Percentiles rank a stretch among this genome's conserved stretches.
Evolutionary conservation across 2,113 vertebrate species (phyloP).

Genomic region (Apodemus speciosus): DNA sequence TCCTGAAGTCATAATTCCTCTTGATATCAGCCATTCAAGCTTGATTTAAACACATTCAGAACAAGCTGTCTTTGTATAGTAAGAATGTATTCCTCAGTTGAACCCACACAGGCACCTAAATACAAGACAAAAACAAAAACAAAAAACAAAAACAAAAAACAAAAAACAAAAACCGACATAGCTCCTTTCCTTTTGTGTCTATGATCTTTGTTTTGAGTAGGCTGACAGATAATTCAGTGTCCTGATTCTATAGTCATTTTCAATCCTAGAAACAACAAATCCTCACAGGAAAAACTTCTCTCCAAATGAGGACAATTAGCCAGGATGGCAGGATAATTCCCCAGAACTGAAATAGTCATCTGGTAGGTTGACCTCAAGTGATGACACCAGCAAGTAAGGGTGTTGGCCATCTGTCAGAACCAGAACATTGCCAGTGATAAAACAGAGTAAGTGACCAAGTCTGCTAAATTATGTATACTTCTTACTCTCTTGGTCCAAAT

Average conservation of each 20-base stretch:
- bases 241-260: background rate
- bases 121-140: background rate
- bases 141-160: too few species aligned
- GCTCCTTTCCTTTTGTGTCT: background rate
- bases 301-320: background rate
- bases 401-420: background rate
- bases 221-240: background rate
- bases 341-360: background rate
- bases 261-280: background rate
- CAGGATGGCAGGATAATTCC: background rate
- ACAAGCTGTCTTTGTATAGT: too few species aligned
- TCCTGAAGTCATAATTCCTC: background rate
- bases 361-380: background rate
- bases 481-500: background rate
- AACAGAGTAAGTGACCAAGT: background rate
- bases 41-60: background rate
- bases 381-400: background rate
- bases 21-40: background rate
- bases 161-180: too few species aligned
- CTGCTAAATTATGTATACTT: background rate
- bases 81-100: background rate
- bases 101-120: background rate
- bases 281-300: background rate
- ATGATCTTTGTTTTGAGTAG: background rate
- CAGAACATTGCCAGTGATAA: background rate